These are phyloP conservation scores for Trochalopteron elliotii DNA, from an alignment of 2,113 vertebrate genomes.

Conservation along the genomic window DNA sequence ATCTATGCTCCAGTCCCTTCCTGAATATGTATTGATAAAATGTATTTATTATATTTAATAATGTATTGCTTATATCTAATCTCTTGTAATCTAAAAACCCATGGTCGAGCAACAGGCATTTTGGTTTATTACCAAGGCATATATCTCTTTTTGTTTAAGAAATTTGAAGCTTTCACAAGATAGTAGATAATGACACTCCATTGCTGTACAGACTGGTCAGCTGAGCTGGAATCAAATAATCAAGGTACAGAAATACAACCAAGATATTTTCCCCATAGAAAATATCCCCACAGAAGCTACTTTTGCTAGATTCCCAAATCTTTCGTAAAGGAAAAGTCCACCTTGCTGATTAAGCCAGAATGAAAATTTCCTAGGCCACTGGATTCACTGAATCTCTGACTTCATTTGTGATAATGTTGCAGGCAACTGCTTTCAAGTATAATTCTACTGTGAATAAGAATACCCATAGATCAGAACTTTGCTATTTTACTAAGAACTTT, in stretches of 20 bases:
- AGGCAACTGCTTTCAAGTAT: background rate
- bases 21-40: background rate
- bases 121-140: background rate
- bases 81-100: background rate
- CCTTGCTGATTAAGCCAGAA: background rate
- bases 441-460: background rate
- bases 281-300: background rate
- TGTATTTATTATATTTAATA: background rate
- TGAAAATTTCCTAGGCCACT: background rate
- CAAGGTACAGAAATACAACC: background rate
- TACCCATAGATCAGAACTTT: background rate
- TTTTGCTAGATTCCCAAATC: background rate
- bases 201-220: background rate
- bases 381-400: background rate
- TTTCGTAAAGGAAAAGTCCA: background rate
- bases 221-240: background rate
- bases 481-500: background rate
- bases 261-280: background rate
- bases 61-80: background rate
- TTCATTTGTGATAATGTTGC: background rate
- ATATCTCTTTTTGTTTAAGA: background rate
- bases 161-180: constrained; percentile 18
- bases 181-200: background rate
- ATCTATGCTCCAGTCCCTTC: background rate
- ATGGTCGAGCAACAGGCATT: background rate